phyloP scores from a whole-genome alignment of 2,888 invertebrate species.

The Onchidella celtica region DNA sequence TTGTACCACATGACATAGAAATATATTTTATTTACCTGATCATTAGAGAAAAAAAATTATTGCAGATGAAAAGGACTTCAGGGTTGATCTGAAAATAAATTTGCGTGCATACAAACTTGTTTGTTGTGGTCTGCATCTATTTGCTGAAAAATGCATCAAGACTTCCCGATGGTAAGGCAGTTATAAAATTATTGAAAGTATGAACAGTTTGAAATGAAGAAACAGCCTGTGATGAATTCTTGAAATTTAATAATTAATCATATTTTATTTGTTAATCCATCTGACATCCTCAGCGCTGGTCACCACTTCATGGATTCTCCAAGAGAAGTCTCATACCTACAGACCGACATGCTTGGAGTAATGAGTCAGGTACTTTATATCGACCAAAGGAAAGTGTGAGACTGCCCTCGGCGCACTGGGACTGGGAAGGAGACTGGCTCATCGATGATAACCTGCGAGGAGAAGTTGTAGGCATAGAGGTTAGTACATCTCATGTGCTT shows the following conservation, averaged over 20 bases:
- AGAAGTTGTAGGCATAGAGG: slow-evolving; percentile 83
- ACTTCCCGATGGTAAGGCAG: too few species aligned
- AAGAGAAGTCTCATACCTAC: slow-evolving; percentile 89
- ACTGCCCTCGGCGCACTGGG: slow-evolving; percentile 96
- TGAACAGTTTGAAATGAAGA: too few species aligned
- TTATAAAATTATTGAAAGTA: too few species aligned
- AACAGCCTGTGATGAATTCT: too few species aligned
- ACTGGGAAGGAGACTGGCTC: slow-evolving; percentile 97
- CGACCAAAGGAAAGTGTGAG: slow-evolving; percentile 90
- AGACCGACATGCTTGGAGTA: slow-evolving; percentile 92
- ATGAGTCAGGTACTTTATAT: slow-evolving; percentile 89
- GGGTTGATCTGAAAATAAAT: too few species aligned
- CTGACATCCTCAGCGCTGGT: slow-evolving; percentile 94
- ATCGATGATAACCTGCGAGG: slow-evolving; percentile 82
- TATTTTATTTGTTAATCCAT: too few species aligned
- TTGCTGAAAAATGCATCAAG: too few species aligned
- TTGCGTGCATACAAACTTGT: too few species aligned
- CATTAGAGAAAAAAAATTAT: too few species aligned
- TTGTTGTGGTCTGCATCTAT: too few species aligned
- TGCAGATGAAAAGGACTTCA: too few species aligned
- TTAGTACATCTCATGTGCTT: slow-evolving; percentile 4
- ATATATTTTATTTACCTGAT: background rate
- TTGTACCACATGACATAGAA: too few species aligned
- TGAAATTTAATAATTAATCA: background rate
- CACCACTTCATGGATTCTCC: slow-evolving; percentile 89